These are phyloP conservation scores for Cantharis rustica DNA, from an alignment of 2,888 invertebrate genomes.

Conservation along the genomic window DNA sequence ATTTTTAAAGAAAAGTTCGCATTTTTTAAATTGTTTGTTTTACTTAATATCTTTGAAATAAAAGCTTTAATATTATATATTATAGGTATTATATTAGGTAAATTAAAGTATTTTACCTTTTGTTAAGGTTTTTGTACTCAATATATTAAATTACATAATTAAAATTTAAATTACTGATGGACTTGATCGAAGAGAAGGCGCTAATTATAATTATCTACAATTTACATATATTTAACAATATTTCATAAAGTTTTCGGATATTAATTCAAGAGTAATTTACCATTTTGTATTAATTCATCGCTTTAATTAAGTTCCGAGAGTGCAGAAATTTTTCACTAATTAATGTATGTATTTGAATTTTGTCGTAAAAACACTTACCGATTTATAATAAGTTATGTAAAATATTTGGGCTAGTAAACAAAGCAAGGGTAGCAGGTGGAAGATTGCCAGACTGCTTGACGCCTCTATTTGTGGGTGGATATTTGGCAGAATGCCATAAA, in stretches of 20 bases:
- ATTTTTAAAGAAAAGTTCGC: no score
- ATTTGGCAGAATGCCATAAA: conserved; percentile 13
- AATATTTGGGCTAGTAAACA: background rate
- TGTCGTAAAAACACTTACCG: background rate
- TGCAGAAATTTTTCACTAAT: background rate
- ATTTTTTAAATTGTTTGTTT: no score
- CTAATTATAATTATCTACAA: background rate
- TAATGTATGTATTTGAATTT: background rate
- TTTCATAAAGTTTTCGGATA: background rate
- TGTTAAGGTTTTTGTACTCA: no score
- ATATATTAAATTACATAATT: background rate
- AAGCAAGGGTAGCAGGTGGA: conserved; percentile 11
- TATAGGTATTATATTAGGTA: no score
- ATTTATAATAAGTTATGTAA: background rate
- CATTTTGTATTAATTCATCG: background rate
- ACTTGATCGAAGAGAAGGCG: background rate
- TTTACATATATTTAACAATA: background rate
- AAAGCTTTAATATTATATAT: no score
- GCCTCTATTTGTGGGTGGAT: conserved; percentile 13
- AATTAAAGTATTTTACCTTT: no score
- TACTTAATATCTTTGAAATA: no score
- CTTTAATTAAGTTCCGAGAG: background rate
- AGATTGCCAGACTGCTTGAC: conserved; percentile 16
- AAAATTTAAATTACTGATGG: background rate
- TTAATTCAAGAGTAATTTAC: background rate